Evolutionary conservation across 1,140 invertebrate species (phyloP).

Genomic region (Geopemphigus sp.): DNA sequence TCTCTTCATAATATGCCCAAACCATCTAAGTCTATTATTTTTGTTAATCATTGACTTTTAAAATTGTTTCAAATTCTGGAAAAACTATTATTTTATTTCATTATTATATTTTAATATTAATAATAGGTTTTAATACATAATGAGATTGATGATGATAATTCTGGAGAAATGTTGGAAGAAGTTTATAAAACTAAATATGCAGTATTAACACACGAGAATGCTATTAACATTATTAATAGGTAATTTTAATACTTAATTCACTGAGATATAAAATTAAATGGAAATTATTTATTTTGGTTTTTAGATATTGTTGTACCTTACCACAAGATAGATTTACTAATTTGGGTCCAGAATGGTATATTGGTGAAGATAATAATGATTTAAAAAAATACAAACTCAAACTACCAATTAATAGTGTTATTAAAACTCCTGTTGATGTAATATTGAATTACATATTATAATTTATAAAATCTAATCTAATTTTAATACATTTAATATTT

Average conservation of each 20-base stretch:
- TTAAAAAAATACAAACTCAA: slow-evolving; percentile 39
- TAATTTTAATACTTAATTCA: not conserved
- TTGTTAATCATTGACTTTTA: no score
- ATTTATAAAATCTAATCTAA: not conserved
- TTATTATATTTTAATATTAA: not conserved
- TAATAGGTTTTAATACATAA: slow-evolving; percentile 5
- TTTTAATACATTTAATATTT: slow-evolving; percentile 19
- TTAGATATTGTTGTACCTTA: slow-evolving; percentile 67
- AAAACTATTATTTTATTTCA: not conserved
- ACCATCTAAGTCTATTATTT: no score
- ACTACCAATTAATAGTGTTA: slow-evolving; percentile 51
- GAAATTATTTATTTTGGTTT: slow-evolving; percentile 36
- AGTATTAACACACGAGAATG: slow-evolving; percentile 15
- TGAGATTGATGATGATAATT: slow-evolving; percentile 24
- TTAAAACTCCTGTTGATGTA: slow-evolving; percentile 51
- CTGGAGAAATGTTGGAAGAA: slow-evolving; percentile 13
- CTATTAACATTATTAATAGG: slow-evolving; percentile 39
- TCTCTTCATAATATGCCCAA: no score
- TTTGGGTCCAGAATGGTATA: slow-evolving; percentile 50
- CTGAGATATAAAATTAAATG: not conserved
- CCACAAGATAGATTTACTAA: slow-evolving; percentile 44
- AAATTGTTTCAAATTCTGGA: no score
- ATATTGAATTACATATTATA: slow-evolving; percentile 27
- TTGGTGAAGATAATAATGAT: slow-evolving; percentile 2
- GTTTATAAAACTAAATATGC: slow-evolving; percentile 11